Evolutionary conservation across 2,888 invertebrate genomes (phyloP).

Genomic region (Horisme vitalbata): DNA sequence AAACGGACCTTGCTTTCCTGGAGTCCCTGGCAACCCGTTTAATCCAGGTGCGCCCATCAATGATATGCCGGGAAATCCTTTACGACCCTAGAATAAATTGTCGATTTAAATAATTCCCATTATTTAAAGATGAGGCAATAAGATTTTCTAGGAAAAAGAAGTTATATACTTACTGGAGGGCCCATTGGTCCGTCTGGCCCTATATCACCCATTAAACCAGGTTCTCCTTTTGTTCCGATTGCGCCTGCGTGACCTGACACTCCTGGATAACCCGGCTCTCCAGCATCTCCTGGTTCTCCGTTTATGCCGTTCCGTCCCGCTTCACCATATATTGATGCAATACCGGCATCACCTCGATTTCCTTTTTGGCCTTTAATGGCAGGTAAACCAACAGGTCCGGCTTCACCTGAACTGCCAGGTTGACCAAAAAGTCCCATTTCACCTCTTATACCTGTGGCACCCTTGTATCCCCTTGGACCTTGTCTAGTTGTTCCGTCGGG

Average conservation of each 20-base stretch:
- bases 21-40: constrained; percentile 88
- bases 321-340: constrained; percentile 67
- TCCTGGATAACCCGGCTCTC: constrained; percentile 83
- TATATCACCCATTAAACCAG: constrained; percentile 78
- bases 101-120: too few relatives aligned
- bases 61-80: constrained; percentile 61
- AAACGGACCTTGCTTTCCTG: constrained; percentile 85
- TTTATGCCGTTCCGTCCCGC: constrained; percentile 62
- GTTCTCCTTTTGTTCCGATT: constrained; percentile 65
- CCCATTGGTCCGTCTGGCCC: constrained; percentile 84
- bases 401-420: constrained; percentile 71
- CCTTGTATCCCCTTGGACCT: constrained; percentile 83
- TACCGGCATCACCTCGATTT: constrained; percentile 74
- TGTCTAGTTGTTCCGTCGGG: constrained; percentile 58
- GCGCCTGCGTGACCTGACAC: constrained; percentile 75
- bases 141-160: too few relatives aligned
- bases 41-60: constrained; percentile 87
- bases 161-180: constrained; percentile 60
- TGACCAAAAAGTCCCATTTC: constrained; percentile 84
- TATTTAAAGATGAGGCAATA: too few relatives aligned
- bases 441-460: constrained; percentile 86
- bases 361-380: constrained; percentile 84
- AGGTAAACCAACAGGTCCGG: constrained; percentile 84
- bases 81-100: constrained; percentile 59
- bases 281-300: constrained; percentile 79